These are phyloP conservation scores for Fregetta grallaria DNA, from an alignment of 2,113 vertebrate species.

Conservation along the genomic window DNA sequence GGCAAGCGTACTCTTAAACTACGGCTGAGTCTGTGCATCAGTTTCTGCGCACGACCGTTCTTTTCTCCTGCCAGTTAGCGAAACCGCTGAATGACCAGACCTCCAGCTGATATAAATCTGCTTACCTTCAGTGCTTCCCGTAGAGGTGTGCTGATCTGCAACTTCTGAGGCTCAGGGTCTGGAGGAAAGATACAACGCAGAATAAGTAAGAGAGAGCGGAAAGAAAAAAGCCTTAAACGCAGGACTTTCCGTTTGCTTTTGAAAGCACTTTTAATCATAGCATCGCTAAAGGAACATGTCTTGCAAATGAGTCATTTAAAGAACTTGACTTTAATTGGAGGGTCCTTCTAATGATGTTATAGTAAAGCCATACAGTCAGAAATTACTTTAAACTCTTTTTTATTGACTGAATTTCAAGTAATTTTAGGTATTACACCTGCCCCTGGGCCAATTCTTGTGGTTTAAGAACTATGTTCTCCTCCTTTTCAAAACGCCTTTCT, in stretches of 20 bases:
- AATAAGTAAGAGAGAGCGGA: not conserved
- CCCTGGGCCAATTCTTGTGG: constrained; percentile 44
- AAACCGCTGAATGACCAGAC: not conserved
- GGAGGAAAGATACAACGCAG: not conserved
- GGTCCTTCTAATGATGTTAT: not conserved
- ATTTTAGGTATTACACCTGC: constrained; percentile 29
- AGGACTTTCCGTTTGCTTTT: not conserved
- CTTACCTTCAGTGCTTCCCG: not conserved
- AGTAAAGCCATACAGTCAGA: constrained; percentile 3
- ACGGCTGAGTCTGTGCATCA: rapidly evolving
- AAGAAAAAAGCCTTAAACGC: not conserved
- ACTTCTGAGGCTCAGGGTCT: not conserved
- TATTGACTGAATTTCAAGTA: constrained; percentile 28
- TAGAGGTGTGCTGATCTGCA: not conserved
- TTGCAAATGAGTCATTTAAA: constrained; percentile 21
- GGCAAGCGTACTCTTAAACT: not conserved
- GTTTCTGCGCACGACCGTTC: rapidly evolving
- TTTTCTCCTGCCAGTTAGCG: not conserved
- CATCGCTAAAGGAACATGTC: not conserved
- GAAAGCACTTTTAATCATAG: not conserved
- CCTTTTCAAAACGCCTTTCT: not conserved
- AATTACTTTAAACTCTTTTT: constrained; percentile 54
- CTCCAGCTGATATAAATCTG: rapidly evolving
- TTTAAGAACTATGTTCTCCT: not conserved
- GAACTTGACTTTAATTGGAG: not conserved